Evolutionary conservation across 2,113 vertebrate genomes (phyloP).

Genomic region (Mionectes macconnelli): DNA sequence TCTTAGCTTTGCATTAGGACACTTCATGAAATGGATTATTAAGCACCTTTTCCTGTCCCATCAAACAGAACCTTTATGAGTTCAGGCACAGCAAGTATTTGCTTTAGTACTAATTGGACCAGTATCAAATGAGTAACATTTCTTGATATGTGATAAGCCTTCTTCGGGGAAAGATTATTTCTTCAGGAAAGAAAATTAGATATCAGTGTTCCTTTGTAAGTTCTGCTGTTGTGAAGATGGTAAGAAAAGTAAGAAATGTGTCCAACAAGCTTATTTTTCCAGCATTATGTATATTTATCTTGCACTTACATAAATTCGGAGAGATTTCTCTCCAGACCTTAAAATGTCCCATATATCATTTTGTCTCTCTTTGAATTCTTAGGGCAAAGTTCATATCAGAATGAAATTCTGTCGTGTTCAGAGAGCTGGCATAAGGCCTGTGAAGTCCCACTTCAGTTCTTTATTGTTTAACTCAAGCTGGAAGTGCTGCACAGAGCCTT

Average conservation of each 20-base stretch:
- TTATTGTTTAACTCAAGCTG: background rate
- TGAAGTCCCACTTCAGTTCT: background rate
- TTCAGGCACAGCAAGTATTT: background rate
- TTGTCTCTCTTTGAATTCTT: background rate
- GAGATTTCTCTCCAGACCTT: background rate
- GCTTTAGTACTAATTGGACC: background rate
- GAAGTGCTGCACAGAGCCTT: background rate
- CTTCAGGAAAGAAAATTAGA: background rate
- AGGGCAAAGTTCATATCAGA: background rate
- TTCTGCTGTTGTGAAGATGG: background rate
- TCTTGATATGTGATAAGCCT: background rate
- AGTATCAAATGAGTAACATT: background rate
- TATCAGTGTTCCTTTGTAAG: background rate
- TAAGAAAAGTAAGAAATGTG: background rate
- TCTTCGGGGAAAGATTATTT: background rate
- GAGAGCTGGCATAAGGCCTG: background rate
- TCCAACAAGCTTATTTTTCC: background rate
- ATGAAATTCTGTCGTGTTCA: background rate
- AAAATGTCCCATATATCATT: background rate
- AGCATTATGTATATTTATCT: background rate
- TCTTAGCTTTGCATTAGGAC: background rate
- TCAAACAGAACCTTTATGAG: background rate
- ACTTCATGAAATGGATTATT: background rate
- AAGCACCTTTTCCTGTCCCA: background rate
- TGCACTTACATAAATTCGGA: background rate